These are phyloP conservation scores for Numenius phaeopus DNA, from an alignment of 2,797 vertebrate genomes.

Conservation along the genomic window DNA sequence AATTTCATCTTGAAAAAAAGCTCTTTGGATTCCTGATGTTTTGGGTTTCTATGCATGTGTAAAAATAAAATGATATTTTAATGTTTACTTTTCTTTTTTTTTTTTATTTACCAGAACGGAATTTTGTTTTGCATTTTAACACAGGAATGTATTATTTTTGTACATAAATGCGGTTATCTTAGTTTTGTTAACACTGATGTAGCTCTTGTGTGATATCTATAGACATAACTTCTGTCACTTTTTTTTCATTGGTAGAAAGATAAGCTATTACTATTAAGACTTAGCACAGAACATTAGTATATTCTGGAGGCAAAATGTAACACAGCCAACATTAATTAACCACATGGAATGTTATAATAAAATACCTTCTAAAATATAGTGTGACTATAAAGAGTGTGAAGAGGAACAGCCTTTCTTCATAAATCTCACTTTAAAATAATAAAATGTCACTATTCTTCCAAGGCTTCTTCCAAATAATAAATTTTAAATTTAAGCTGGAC, in stretches of 20 bases:
- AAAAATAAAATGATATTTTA: background rate
- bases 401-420: constrained; percentile 7
- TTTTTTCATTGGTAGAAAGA: background rate
- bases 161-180: background rate
- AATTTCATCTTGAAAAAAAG: background rate
- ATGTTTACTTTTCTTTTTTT: background rate
- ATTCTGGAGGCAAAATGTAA: background rate
- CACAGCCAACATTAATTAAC: background rate
- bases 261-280: background rate
- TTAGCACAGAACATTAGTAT: background rate
- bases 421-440: constrained; percentile 38
- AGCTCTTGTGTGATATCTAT: background rate
- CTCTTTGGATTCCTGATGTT: background rate
- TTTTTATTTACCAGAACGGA: background rate
- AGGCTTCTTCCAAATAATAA: constrained; percentile 26
- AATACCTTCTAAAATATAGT: background rate
- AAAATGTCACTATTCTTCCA: background rate
- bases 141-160: background rate
- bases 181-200: background rate
- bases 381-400: background rate
- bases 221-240: background rate
- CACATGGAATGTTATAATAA: background rate
- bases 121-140: background rate
- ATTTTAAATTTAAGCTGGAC: constrained; percentile 7
- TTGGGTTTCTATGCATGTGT: background rate